Evolutionary conservation across 2,888 invertebrate species (phyloP).

Genomic region (Luffia ferchaultella): DNA sequence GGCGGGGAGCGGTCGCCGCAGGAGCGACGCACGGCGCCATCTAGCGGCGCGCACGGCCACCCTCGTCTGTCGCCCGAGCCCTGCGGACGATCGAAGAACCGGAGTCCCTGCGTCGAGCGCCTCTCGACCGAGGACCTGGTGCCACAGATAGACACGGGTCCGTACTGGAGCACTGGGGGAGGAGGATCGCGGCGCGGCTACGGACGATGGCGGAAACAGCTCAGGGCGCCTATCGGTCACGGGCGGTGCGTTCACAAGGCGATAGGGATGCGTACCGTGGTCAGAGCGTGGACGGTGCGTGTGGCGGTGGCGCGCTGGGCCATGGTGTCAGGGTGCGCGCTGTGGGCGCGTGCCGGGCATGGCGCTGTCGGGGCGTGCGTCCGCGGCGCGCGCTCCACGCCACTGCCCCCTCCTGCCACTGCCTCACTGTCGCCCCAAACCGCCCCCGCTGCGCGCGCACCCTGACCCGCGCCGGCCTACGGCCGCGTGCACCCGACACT

Average conservation of each 20-base stretch:
- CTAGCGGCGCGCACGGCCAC: conserved; percentile 57
- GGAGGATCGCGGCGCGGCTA: conserved; percentile 19
- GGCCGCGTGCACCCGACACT: conserved; percentile 18
- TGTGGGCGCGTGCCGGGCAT: conserved; percentile 64
- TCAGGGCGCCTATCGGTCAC: conserved; percentile 11
- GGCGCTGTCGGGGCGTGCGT: conserved; percentile 60
- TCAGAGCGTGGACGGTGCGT: conserved; percentile 62
- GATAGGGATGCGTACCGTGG: conserved; percentile 51
- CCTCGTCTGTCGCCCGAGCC: conserved; percentile 50
- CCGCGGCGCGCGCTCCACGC: conserved; percentile 64
- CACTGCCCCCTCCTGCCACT: conserved; percentile 47
- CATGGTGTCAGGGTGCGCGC: conserved; percentile 66
- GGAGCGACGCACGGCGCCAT: conserved; percentile 61
- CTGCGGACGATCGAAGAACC: conserved; percentile 63
- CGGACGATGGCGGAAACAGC: conserved; percentile 15
- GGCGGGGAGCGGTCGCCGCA: conserved; percentile 60
- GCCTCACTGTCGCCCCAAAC: conserved; percentile 39
- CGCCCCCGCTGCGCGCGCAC: conserved; percentile 12
- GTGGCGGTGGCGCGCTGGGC: conserved; percentile 64
- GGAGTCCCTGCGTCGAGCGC: conserved; percentile 40
- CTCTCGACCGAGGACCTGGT: conserved; percentile 29
- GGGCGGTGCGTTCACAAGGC: conserved; percentile 12
- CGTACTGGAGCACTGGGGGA: conserved; percentile 22
- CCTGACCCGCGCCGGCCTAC: conserved; percentile 18
- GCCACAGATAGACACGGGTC: conserved; percentile 47